phyloP scores from a whole-genome alignment of 2,888 invertebrate genomes.

The Tanypteryx hageni region DNA sequence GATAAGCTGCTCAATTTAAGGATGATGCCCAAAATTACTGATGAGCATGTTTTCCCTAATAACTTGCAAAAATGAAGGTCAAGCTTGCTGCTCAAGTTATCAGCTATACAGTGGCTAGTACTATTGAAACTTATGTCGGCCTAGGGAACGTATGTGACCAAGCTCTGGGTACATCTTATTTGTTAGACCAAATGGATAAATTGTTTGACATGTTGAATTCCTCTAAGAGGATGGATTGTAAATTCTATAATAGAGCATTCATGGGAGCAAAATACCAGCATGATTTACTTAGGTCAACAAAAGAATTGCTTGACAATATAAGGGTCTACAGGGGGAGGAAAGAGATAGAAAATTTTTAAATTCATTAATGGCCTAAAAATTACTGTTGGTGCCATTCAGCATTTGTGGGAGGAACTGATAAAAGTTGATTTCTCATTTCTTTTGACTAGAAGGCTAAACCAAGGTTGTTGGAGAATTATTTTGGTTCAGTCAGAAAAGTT shows the following conservation, averaged over 20 bases:
- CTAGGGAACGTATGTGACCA: not conserved
- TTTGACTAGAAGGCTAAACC: not conserved
- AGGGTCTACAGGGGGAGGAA: not conserved
- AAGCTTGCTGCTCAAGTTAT: too few relatives aligned
- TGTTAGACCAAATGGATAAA: not conserved
- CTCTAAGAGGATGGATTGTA: not conserved
- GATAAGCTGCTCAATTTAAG: too few relatives aligned
- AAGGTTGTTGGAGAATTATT: not conserved
- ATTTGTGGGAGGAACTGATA: not conserved
- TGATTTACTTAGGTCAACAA: not conserved
- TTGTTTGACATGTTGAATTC: not conserved
- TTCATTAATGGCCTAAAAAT: too few relatives aligned
- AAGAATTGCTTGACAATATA: not conserved
- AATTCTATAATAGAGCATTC: not conserved
- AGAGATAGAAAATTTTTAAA: too few relatives aligned
- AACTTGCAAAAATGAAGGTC: too few relatives aligned
- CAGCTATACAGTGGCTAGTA: too few relatives aligned
- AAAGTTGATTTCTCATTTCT: not conserved
- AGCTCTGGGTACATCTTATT: not conserved
- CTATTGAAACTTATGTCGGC: too few relatives aligned
- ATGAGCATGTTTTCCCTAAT: too few relatives aligned
- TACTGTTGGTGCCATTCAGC: fast-evolving
- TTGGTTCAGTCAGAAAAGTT: not conserved
- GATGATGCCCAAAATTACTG: too few relatives aligned
- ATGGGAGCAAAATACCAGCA: not conserved